A percentile compares a stretch with the other conserved stretches of the same genome.
phyloP scores from a whole-genome alignment of 2,888 invertebrate genomes.

The Xestia c-nigrum region DNA sequence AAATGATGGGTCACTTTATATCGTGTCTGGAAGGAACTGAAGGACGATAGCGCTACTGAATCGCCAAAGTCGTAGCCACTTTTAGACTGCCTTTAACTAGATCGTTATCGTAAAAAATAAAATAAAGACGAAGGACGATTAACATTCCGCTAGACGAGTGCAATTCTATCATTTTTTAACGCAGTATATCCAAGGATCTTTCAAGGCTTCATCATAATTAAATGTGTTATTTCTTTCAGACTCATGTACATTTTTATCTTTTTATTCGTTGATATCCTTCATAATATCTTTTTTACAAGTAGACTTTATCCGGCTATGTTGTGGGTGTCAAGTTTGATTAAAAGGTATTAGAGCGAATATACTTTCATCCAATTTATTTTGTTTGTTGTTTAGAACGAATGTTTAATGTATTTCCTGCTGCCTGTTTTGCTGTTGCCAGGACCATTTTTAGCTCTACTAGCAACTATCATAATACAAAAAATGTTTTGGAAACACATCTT shows the following conservation, averaged over 20 bases:
- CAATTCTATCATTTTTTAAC: neutral
- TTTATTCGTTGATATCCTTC: neutral
- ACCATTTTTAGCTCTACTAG: neutral
- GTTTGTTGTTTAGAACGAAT: neutral
- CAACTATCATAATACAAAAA: neutral
- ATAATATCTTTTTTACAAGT: neutral
- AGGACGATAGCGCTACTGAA: neutral
- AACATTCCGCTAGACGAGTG: neutral
- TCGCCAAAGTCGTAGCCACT: neutral
- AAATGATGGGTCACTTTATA: neutral
- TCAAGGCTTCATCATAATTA: conserved; percentile 5
- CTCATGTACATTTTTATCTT: neutral
- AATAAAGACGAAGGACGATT: neutral
- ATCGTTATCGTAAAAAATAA: neutral
- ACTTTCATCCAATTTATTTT: neutral
- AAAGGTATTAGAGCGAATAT: conserved; percentile 16
- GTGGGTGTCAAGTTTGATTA: conserved; percentile 19
- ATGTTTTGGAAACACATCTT: neutral
- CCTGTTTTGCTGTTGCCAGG: neutral
- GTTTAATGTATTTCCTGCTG: neutral
- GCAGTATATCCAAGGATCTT: neutral
- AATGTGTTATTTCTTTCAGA: neutral
- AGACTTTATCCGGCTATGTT: neutral
- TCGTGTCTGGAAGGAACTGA: neutral
- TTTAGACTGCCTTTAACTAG: neutral